Evolutionary conservation across 92 coral and sea anemone genomes (phyloP), one percentile per base, ranked within the genome.

Genomic region (Porites cylindrica): DNA sequence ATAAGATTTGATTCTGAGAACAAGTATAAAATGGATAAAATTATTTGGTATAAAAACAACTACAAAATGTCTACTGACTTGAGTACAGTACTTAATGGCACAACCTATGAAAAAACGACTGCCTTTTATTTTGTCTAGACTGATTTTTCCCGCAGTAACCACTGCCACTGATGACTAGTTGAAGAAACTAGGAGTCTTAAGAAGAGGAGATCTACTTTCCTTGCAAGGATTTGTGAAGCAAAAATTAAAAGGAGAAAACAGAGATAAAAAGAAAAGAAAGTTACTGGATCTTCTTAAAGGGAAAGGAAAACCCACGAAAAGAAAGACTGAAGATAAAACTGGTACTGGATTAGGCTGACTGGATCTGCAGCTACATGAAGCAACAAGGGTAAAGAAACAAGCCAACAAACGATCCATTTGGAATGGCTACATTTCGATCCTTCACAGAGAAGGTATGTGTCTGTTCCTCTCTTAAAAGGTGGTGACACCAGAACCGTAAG

Each of bases 201-300:
- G 59, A 74, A 74, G 61, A 76, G 82, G 82, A 16, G 88, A 84
- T 24, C 81, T 74, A 8, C 82, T 84, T 63, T 84, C 83, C 56
- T 50, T 85, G 51, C 77, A 70, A 67, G 65, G 89, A 12, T 85
- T 76, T 76, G 89, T 85, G 16, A 61, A 67, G 38, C 82, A 85
- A 61, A 85, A 85, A 51, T 38, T 76, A 53, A 43, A 67, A 85
- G 89, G 89, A 23, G 83, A 85, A n/a, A 85, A 21, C 18, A 76
- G 89, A 80, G 79, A 86, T 86, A 61, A 86, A 59, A 86, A 86
- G 84, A 77, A 86, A 86, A 86, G 89, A 16, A 86, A 86, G 84
- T 84, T 86, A 51, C 77, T 86, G 51, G 63, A 72, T 32, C 72
- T 66, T 52, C 75, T 67, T 66, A 59, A 78, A 67, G 75, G 65